These are phyloP conservation scores for Oreonectes daqikongensis DNA, from an alignment of 2,797 vertebrate genomes.

Conservation along the genomic window DNA sequence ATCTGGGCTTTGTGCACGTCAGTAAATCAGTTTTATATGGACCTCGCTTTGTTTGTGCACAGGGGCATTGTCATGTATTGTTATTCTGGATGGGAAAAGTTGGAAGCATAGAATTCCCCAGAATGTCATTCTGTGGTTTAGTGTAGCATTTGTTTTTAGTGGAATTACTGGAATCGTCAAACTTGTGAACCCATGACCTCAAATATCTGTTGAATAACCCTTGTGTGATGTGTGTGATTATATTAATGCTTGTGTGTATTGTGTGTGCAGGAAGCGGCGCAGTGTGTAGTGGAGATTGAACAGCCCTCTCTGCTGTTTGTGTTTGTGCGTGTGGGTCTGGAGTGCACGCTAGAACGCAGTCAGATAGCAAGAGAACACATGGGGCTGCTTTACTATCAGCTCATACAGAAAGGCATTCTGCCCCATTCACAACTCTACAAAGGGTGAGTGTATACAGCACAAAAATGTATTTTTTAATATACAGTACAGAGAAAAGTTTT, in stretches of 20 bases:
- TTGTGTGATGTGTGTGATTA: not conserved
- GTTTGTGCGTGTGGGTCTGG: conserved; percentile 91
- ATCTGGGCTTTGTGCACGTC: not conserved
- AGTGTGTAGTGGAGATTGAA: conserved; percentile 92
- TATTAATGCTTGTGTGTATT: not conserved
- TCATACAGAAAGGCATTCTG: conserved; percentile 85
- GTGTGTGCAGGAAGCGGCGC: conserved; percentile 87
- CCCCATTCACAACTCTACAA: conserved; percentile 88
- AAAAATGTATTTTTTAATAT: no score
- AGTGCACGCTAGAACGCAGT: conserved; percentile 94
- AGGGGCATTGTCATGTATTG: not conserved
- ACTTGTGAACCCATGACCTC: no score
- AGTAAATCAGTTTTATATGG: not conserved
- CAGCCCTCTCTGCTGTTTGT: conserved; percentile 78
- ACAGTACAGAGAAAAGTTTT: no score
- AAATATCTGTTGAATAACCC: not conserved
- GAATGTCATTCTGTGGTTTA: not conserved
- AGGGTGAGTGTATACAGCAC: conserved; percentile 85
- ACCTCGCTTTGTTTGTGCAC: not conserved
- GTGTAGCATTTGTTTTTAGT: not conserved
- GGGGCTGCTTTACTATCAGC: conserved; percentile 90
- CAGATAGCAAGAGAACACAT: conserved; percentile 95
- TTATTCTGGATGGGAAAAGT: not conserved
- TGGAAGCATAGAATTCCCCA: not conserved
- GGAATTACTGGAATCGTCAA: not conserved